phyloP scores from a whole-genome alignment of 2,797 vertebrate species.

The Mycteria americana region DNA sequence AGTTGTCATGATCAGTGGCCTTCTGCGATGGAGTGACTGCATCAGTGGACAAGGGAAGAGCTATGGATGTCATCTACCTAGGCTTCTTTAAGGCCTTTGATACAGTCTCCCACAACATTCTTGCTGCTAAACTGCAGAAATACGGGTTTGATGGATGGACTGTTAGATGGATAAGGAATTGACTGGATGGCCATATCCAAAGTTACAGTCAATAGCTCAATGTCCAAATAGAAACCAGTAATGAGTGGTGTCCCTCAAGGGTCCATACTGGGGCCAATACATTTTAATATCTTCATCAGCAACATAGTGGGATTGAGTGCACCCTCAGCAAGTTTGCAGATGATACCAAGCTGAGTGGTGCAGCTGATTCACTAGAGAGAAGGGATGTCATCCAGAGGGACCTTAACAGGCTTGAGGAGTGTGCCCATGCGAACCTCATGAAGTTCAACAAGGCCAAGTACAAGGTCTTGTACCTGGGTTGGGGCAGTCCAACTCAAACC shows the following conservation, averaged over 20 bases:
- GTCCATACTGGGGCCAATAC: background rate
- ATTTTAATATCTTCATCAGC: background rate
- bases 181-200: too few relatives aligned
- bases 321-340: background rate
- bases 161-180: too few relatives aligned
- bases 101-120: background rate
- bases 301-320: background rate
- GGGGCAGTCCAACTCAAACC: background rate
- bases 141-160: too few relatives aligned
- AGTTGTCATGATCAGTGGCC: background rate
- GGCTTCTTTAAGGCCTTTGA: too few relatives aligned
- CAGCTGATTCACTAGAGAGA: background rate
- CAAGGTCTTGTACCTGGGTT: background rate
- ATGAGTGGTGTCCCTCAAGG: background rate
- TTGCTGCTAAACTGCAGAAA: background rate
- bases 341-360: background rate
- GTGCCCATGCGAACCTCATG: background rate
- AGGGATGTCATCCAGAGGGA: background rate
- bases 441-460: background rate
- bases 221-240: background rate
- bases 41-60: too few relatives aligned
- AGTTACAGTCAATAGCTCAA: too few relatives aligned
- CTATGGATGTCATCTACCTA: too few relatives aligned
- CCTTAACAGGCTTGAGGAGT: background rate
- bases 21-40: background rate